These are phyloP conservation scores for Harlomillsia oculata DNA, from an alignment of 1,140 invertebrate species.

Conservation along the genomic window DNA sequence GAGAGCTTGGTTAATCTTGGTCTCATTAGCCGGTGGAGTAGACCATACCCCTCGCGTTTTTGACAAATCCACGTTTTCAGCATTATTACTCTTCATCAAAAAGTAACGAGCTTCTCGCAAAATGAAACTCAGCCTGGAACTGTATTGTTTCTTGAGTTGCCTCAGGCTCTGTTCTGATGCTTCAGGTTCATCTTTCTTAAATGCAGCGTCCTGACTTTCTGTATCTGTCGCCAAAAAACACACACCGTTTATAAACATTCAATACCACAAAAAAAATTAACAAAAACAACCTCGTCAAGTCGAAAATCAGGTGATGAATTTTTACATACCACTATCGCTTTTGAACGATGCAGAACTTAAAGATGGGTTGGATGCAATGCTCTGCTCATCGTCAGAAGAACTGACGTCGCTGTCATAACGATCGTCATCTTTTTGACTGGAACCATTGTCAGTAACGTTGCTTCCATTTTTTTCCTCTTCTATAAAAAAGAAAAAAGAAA, in stretches of 20 bases:
- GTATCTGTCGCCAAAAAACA: too few species aligned
- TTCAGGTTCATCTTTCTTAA: neutral
- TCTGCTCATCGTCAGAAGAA: conserved; percentile 35
- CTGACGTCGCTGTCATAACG: conserved; percentile 61
- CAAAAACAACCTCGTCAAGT: too few species aligned
- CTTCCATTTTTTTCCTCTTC: neutral
- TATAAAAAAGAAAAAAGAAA: too few species aligned
- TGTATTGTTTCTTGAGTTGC: too few species aligned
- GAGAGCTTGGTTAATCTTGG: conserved; percentile 88
- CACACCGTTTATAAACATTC: too few species aligned
- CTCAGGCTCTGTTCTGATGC: too few species aligned
- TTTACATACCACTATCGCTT: conserved; percentile 20
- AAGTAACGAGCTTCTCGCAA: conserved; percentile 93
- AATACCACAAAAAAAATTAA: too few species aligned
- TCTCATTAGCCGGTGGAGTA: conserved; percentile 91
- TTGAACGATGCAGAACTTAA: conserved; percentile 27
- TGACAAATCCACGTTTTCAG: conserved; percentile 87
- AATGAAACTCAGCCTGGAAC: conserved; percentile 88
- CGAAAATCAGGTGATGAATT: too few species aligned
- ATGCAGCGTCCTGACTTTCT: neutral
- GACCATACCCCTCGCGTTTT: conserved; percentile 97
- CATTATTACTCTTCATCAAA: conserved; percentile 95
- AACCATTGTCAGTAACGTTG: neutral
- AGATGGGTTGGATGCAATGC: conserved; percentile 29
- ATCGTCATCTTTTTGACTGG: conserved; percentile 7